phyloP scores from a whole-genome alignment of 1,140 invertebrate genomes.

The Neoseiulus cucumeris region DNA sequence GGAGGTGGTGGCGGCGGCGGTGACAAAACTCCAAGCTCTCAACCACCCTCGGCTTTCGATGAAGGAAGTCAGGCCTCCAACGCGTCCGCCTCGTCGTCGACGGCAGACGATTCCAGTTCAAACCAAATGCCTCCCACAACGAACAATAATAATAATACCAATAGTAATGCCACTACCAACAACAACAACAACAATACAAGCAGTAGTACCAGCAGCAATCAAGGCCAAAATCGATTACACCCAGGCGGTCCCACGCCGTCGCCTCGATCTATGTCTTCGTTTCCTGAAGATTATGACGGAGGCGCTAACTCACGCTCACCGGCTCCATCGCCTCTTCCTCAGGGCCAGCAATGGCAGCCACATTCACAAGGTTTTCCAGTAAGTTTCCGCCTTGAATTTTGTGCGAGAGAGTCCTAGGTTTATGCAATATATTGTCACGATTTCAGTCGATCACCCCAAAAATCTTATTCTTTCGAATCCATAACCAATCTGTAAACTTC shows the following conservation, averaged over 20 bases:
- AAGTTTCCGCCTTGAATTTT: too few species aligned
- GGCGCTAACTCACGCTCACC: slow-evolving; percentile 17
- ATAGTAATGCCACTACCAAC: background rate
- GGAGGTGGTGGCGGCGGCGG: slow-evolving; percentile 7
- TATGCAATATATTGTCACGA: too few species aligned
- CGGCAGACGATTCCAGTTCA: slow-evolving; percentile 25
- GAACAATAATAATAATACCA: background rate
- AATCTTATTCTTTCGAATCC: too few species aligned
- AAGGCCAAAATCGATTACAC: background rate
- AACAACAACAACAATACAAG: background rate
- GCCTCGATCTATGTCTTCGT: slow-evolving; percentile 39
- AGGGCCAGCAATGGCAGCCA: background rate
- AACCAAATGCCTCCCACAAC: slow-evolving; percentile 6
- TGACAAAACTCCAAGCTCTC: slow-evolving; percentile 11
- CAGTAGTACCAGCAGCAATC: too few species aligned
- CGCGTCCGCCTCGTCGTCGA: slow-evolving; percentile 19
- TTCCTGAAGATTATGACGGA: slow-evolving; percentile 68
- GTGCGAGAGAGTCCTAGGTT: too few species aligned
- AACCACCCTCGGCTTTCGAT: slow-evolving; percentile 20
- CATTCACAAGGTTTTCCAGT: slow-evolving; percentile 10
- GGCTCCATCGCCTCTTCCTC: background rate
- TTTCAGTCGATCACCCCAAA: too few species aligned
- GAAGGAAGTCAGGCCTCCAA: slow-evolving; percentile 22
- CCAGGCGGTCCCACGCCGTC: background rate
- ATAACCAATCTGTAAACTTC: too few species aligned